Evolutionary conservation across 2,797 vertebrate genomes (phyloP).

Genomic region (Cossypha heuglini): DNA sequence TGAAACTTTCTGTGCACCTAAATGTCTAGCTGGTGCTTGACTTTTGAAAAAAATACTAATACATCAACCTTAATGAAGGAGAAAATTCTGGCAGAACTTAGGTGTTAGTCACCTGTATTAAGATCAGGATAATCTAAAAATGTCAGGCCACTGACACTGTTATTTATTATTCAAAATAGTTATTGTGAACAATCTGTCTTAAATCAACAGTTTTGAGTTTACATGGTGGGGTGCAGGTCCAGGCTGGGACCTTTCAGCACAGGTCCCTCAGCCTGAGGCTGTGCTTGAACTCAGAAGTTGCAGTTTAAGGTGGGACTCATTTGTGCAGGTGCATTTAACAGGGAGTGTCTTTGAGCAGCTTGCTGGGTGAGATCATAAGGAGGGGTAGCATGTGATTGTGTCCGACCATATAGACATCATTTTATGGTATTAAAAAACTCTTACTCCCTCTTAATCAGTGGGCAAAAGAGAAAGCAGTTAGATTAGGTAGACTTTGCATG

Average conservation of each 20-base stretch:
- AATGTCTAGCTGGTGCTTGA: not conserved
- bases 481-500: not conserved
- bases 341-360: not conserved
- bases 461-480: not conserved
- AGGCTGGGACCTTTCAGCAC: not conserved
- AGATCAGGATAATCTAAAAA: not conserved
- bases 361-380: not conserved
- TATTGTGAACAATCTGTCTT: not conserved
- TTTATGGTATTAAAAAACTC: not conserved
- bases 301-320: not conserved
- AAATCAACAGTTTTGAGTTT: not conserved
- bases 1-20: not conserved
- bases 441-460: not conserved
- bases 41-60: not conserved
- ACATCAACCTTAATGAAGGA: not conserved
- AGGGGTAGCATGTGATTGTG: not conserved
- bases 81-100: not conserved
- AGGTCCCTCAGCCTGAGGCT: rapidly evolving
- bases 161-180: not conserved
- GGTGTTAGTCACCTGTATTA: not conserved
- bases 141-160: not conserved
- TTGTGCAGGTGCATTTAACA: not conserved
- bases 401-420: not conserved
- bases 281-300: not conserved
- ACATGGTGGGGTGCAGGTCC: not conserved